Base-by-base conservation (phyloP, 2,113 vertebrate species). In the Rhinichthys klamathensis region DNA sequence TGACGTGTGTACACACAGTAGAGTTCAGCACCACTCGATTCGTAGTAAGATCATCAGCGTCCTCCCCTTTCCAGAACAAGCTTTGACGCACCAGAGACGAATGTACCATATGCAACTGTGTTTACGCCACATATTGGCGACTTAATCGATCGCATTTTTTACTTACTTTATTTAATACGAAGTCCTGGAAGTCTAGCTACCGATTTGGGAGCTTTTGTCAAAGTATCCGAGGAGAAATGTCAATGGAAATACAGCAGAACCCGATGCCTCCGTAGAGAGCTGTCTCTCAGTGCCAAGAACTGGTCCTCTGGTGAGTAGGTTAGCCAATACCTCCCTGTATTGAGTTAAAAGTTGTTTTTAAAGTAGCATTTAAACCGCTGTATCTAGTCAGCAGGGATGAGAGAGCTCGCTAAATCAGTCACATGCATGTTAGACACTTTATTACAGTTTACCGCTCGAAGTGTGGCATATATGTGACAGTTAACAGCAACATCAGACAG, bases 1-100 rank as follows among this genome's bases (percentile, higher is more conserved):
- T 95, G 94, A 95, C 93, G 93, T 94, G 94, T 95, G 94, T 95
- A 94, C 92, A 95, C 94, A 95, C 84, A 84, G 92, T 84, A 56
- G 91, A 82, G 90, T 88, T 90, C 83, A 86, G 91, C 86, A 85
- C 90, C 91, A 60, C 90, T 91, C 90, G 86, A 83, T 89, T 88
- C 86, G 92, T 94, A 93, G 94, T 94, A 94, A 85, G 92, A 88
- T 90, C 86, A 83, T 85, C 70, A 69, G 85, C 91, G 91, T 92
- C 93, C 67, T 89, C 92, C 92, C 88, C 89, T 91, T 92, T 92
- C 63, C 88, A 88, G 85, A 89, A 89, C 91, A 83, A 92, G 84
- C 88, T 83, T 90, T 84, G 90, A 87, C 87, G 54, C 85, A 90
- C 84, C 58, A 82, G 44, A 89, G 84, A 35, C 83, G 87, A 91